Evolutionary conservation across 1,140 invertebrate species (phyloP), one percentile per base, ranked within the genome.

Genomic region (Epicauta chinensis): DNA sequence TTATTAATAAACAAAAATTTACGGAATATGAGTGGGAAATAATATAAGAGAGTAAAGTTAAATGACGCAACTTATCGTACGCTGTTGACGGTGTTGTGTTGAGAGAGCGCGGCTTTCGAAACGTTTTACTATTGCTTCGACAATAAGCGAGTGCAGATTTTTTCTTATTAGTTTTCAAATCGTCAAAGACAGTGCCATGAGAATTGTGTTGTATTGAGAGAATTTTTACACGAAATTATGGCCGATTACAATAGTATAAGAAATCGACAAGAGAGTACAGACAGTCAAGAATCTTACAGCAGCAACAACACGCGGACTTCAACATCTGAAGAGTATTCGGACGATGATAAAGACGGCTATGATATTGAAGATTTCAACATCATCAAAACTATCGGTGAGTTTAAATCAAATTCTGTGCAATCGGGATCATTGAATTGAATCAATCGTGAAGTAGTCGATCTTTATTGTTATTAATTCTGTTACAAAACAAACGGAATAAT

Each of bases 381-480:
- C 54, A 79, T 89, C 55, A 89, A 87, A 74, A 89, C 86, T 39
- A 86, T 89, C 43, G 86, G 86, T 88, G 64, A 83, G 84, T 34
- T 12, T n/a, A n/a, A 30, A 30, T 30, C 29, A 30, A n/a, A n/a
- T n/a, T n/a, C n/a, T n/a, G n/a, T n/a, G n/a, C n/a, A n/a, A n/a
- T 23, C 23, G 23, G 7, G 4, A 5, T 23, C 7, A 23, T 23
- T 23, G 1, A 3, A 23, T 23, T 23, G 0, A 23, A 23, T 1
- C 23, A 23, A 23, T 23, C 7, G 1, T 7, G 7, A 23, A 23
- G 23, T 23, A 3, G 23, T 23, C 23, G 23, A 23, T 7, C 23
- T 23, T 23, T 23, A 23, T 23, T 7, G 2, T 23, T 23, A 23
- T 23, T 23, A 7, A 23, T 5, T 23, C 7, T 23, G 7, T 23